Percentiles rank a stretch among this genome's conserved stretches.
Conservation (phyloP, 2,888 invertebrate genomes). For the Nemoura dubitans region DNA sequence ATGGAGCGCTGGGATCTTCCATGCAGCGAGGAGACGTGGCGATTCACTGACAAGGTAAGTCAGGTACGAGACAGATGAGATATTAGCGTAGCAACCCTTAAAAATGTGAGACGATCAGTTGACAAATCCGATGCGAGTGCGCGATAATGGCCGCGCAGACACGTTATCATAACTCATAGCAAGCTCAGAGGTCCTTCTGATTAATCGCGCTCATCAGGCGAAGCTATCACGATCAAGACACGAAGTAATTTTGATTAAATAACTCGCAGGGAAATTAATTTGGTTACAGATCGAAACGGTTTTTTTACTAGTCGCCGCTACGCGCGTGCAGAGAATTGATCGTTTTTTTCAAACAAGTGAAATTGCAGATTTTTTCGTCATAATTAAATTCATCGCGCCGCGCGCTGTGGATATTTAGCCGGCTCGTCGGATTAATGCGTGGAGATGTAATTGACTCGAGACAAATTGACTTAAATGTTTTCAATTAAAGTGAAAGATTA, state of each 20-base stretch:
- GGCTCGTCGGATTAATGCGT: background rate
- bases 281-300: background rate
- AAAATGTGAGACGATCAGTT: background rate
- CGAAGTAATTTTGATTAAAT: background rate
- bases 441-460: constrained; percentile 9
- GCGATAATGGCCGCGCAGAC: background rate
- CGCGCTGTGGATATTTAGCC: background rate
- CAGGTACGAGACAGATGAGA: background rate
- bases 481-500: constrained; percentile 25
- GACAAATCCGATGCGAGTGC: background rate
- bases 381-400: background rate
- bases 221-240: background rate
- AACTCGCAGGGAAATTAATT: background rate
- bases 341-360: background rate
- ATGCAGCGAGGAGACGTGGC: background rate
- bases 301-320: background rate
- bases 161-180: background rate
- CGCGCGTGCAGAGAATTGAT: background rate
- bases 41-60: background rate
- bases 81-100: background rate
- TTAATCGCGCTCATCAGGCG: background rate
- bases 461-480: constrained; percentile 23
- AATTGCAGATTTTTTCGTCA: background rate
- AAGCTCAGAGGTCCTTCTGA: background rate
- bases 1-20: too few species aligned